Base-by-base conservation (phyloP, 2,888 invertebrate species). In the Hyposoter didymator region DNA sequence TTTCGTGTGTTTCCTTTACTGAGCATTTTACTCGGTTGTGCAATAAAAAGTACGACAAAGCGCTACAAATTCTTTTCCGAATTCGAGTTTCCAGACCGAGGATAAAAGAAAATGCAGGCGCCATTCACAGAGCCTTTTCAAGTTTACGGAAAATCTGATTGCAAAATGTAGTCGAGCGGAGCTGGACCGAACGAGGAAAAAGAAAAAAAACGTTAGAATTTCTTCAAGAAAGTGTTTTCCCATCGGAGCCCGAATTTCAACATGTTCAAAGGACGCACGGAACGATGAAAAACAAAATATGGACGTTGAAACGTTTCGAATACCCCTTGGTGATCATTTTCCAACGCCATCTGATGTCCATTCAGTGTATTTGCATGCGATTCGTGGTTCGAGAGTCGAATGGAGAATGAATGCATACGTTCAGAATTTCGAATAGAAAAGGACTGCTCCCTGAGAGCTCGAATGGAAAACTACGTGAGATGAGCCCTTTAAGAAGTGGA, bases 331-430 rank as follows among this genome's bases (percentile, higher is more conserved):
- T 47, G 47, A 75, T 19, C 55, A 28, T 62, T 73, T 52, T 10
- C 69, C 17, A 28, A 47, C 14, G 22, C 59, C 62, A 10, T 45
- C 49, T 49, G 39, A 47, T 45, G 35, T 75, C 75, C 75, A 66
- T 75, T 66, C 32, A 64, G 64, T 64, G 75, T 75, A 64, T 76
- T 35, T 39, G 39, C 22, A 66, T 43, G 49, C 59, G 35, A 49
- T 76, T 75, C 35, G 76, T 22, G 22, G 55, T 17, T 73, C 35
- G 49, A 49, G 49, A 49, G 4, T 22, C 64, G 76, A 49, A 49
- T 49, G 49, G 39, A 66, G 39, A 49, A 62, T 39, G 45, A 62
- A 64, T 6, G n/a, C 55, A 28, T 64, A 39, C 35, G 14, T 76
- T 17, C n/a, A 14, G 32, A 12, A 14, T 19, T 73, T 43, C 17